These are phyloP conservation scores for Garrulus glandarius DNA, from an alignment of 2,797 vertebrate species.

Conservation along the genomic window DNA sequence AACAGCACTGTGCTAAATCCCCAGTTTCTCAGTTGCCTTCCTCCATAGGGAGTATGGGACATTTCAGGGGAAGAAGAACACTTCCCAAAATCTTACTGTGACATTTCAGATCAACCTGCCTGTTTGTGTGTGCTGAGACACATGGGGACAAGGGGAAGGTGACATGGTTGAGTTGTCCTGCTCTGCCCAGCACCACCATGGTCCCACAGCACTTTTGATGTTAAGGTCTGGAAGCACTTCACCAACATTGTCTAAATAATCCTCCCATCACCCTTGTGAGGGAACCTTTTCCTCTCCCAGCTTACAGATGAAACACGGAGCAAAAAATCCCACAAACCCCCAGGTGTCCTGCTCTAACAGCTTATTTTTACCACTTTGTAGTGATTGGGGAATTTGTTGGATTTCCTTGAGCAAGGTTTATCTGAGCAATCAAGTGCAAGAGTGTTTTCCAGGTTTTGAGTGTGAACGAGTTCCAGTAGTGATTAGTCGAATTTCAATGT, in stretches of 20 bases:
- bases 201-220: background rate
- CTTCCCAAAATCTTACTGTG: background rate
- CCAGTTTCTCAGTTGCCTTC: background rate
- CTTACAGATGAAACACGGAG: background rate
- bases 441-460: background rate
- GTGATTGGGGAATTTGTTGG: background rate
- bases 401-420: background rate
- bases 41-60: background rate
- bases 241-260: background rate
- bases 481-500: conserved; percentile 29
- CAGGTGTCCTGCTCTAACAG: background rate
- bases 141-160: background rate
- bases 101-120: background rate
- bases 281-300: background rate
- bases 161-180: background rate
- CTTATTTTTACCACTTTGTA: background rate
- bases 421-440: background rate
- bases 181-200: background rate
- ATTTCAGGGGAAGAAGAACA: background rate
- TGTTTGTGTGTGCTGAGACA: background rate
- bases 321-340: fast-evolving
- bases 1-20: background rate
- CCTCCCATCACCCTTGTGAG: background rate
- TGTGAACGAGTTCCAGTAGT: background rate
- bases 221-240: background rate